A percentile compares a stretch with the other conserved stretches of the same genome.
Conservation (phyloP, 2,888 invertebrate species). For the Sussaba pulchella region DNA sequence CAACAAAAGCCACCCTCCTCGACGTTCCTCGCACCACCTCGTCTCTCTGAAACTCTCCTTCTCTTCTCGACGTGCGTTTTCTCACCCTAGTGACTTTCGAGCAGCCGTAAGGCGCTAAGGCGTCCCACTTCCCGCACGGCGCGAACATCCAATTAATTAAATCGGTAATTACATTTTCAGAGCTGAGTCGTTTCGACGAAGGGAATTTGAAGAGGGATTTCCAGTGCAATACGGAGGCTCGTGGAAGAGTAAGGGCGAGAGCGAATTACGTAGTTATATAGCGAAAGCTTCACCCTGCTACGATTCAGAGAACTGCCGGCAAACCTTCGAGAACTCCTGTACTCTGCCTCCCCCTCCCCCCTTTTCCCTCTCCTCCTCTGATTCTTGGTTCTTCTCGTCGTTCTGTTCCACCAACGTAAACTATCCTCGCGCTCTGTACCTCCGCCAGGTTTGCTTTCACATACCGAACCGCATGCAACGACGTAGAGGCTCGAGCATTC, state of each 20-base stretch:
- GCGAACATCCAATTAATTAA: slow-evolving; percentile 70
- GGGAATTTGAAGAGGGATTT: slow-evolving; percentile 29
- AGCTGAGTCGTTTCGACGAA: slow-evolving; percentile 46
- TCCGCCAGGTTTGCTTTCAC: background rate
- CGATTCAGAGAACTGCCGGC: slow-evolving; percentile 45
- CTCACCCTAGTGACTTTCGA: slow-evolving; percentile 12
- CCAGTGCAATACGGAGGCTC: background rate
- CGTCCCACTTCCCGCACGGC: slow-evolving; percentile 54
- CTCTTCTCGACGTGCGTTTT: slow-evolving; percentile 22
- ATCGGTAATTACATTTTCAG: slow-evolving; percentile 72
- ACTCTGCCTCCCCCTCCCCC: background rate
- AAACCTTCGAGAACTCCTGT: slow-evolving; percentile 40
- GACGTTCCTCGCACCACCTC: slow-evolving; percentile 9
- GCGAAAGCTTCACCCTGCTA: slow-evolving; percentile 25
- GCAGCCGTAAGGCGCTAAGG: slow-evolving; percentile 34
- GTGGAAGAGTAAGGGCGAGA: slow-evolving; percentile 15
- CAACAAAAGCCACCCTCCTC: slow-evolving; percentile 11
- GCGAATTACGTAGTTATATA: slow-evolving; percentile 24
- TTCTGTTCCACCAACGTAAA: slow-evolving; percentile 16
- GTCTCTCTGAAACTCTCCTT: background rate
- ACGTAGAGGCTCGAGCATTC: slow-evolving; percentile 28
- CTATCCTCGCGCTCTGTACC: slow-evolving; percentile 1
- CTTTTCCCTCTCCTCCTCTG: background rate
- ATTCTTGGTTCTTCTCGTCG: background rate
- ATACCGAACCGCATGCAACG: slow-evolving; percentile 15